phyloP scores from a whole-genome alignment of 2,888 invertebrate genomes.

The Tyria jacobaeae region DNA sequence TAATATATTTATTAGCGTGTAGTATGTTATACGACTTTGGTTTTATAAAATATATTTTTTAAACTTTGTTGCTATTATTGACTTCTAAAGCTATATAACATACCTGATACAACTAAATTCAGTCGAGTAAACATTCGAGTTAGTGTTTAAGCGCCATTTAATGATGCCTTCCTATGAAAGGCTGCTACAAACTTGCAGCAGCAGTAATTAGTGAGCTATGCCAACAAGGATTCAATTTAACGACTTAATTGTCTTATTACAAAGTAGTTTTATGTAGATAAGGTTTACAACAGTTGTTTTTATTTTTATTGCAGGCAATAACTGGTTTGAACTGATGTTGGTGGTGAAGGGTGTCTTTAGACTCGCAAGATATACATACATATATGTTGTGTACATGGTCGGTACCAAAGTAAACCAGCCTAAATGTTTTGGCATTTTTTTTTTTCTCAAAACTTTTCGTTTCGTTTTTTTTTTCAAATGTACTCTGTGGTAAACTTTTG shows the following conservation, averaged over 20 bases:
- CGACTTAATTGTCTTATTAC: background rate
- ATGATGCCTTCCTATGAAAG: background rate
- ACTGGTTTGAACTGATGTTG: background rate
- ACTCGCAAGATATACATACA: too few relatives aligned
- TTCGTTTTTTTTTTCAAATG: too few relatives aligned
- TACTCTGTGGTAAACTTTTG: too few relatives aligned
- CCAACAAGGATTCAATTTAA: background rate
- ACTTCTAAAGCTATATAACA: background rate
- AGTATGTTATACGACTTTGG: background rate
- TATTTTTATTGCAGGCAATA: background rate
- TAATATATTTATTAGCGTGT: too few relatives aligned
- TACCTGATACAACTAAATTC: background rate
- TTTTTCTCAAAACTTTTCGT: too few relatives aligned
- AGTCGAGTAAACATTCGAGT: background rate
- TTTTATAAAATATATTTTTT: background rate
- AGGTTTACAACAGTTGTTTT: background rate
- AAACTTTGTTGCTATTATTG: background rate
- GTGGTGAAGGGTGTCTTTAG: too few relatives aligned
- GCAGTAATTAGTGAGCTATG: background rate
- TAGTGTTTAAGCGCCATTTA: background rate
- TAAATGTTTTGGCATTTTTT: too few relatives aligned
- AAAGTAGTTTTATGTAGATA: background rate
- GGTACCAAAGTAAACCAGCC: too few relatives aligned
- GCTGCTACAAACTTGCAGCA: background rate
- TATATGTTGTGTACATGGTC: too few relatives aligned